phyloP scores from a whole-genome alignment of 2,113 vertebrate genomes.

The Nanorana parkeri region DNA sequence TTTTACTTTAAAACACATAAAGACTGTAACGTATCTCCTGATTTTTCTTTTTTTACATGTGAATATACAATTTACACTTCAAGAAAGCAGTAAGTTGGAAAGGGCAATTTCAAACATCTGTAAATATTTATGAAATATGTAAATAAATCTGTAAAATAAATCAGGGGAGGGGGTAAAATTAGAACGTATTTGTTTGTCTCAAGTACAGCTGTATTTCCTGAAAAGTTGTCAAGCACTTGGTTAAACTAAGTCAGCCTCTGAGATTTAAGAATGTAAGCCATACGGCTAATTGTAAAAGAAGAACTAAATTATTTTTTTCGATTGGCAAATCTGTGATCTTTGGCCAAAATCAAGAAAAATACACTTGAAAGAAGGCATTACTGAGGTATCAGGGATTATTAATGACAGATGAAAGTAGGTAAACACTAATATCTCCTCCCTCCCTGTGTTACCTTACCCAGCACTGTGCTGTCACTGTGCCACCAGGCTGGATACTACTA shows the following conservation, averaged over 20 bases:
- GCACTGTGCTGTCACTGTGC: slow-evolving; percentile 43
- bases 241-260: not conserved
- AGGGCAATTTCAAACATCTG: too few relatives aligned
- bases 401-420: slow-evolving; percentile 32
- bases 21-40: too few relatives aligned
- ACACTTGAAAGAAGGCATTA: slow-evolving; percentile 34
- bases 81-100: too few relatives aligned
- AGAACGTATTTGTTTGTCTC: too few relatives aligned
- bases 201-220: not conserved
- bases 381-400: slow-evolving; percentile 29
- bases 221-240: not conserved
- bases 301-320: slow-evolving; percentile 17
- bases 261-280: not conserved
- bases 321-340: slow-evolving; percentile 36
- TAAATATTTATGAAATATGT: too few relatives aligned
- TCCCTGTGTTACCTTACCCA: slow-evolving; percentile 5
- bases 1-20: too few relatives aligned
- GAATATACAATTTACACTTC: too few relatives aligned
- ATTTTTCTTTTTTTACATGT: too few relatives aligned
- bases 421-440: slow-evolving; percentile 17
- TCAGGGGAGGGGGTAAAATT: too few relatives aligned
- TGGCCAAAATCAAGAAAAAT: slow-evolving; percentile 45
- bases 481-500: slow-evolving; percentile 38
- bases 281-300: not conserved
- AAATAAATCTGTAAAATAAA: too few relatives aligned